phyloP scores from a whole-genome alignment of 2,113 vertebrate species.

The Macquaria australasica region DNA sequence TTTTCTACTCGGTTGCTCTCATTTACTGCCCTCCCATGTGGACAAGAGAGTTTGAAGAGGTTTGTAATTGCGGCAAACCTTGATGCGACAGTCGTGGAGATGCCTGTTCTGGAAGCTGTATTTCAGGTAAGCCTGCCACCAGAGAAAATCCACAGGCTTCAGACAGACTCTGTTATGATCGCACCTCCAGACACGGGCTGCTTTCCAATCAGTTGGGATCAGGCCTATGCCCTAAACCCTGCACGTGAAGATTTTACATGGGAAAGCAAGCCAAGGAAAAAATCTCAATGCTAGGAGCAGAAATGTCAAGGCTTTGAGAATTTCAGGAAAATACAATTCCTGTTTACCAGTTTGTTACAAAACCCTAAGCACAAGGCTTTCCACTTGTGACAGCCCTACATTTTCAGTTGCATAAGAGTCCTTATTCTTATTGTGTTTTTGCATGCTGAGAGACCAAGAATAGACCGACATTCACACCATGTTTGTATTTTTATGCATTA shows the following conservation, averaged over 20 bases:
- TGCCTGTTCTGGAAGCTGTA: conserved; percentile 26
- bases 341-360: background rate
- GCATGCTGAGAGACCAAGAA: background rate
- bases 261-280: conserved; percentile 10
- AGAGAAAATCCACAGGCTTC: conserved; percentile 58
- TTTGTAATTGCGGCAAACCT: conserved; percentile 64
- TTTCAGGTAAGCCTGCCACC: conserved; percentile 57
- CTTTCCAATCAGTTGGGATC: conserved; percentile 57
- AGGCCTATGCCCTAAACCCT: conserved; percentile 35
- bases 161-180: conserved; percentile 62
- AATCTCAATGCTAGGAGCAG: background rate
- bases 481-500: background rate
- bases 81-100: conserved; percentile 37
- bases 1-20: conserved; percentile 44
- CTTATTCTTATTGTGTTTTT: background rate
- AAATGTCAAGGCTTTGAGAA: background rate
- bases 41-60: conserved; percentile 10
- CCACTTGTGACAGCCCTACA: background rate
- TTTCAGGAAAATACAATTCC: conserved; percentile 11
- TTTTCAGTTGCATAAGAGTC: background rate
- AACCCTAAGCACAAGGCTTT: background rate
- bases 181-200: conserved; percentile 54
- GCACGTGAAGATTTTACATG: conserved; percentile 33
- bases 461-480: background rate
- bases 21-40: conserved; percentile 65